Conservation (phyloP, 1,140 invertebrate species). For the Frieseomelitta varia region DNA sequence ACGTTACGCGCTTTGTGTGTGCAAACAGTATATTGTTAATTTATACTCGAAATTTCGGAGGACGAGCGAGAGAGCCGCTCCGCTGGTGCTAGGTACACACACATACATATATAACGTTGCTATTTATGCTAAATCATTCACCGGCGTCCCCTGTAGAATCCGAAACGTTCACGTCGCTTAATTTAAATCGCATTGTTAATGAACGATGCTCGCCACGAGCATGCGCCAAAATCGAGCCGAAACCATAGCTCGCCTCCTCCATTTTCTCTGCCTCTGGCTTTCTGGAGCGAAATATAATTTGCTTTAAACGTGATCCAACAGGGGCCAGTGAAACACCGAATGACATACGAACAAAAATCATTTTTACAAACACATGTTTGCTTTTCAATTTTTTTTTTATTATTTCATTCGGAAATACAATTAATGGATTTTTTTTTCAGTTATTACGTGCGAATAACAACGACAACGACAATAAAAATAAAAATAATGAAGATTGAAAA, state of each 20-base stretch:
- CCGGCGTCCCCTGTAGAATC: not conserved
- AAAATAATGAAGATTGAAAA: too few relatives aligned
- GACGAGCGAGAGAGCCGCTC: not conserved
- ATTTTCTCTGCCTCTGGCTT: not conserved
- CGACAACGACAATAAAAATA: too few relatives aligned
- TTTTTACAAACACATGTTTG: too few relatives aligned
- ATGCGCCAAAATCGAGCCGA: not conserved
- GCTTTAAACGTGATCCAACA: not conserved
- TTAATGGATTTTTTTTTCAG: too few relatives aligned
- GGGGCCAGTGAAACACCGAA: too few relatives aligned
- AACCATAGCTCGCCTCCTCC: not conserved
- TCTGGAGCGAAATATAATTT: constrained; percentile 14
- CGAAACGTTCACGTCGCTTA: constrained; percentile 11
- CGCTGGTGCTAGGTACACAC: not conserved
- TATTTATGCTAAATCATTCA: constrained; percentile 25
- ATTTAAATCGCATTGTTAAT: constrained; percentile 40
- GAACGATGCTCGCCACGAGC: not conserved
- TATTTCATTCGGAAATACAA: too few relatives aligned
- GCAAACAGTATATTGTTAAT: constrained; percentile 10
- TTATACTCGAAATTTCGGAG: constrained; percentile 15
- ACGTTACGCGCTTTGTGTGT: not conserved
- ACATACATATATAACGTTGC: not conserved
- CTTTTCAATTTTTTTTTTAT: too few relatives aligned
- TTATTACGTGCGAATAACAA: too few relatives aligned
- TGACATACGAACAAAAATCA: too few relatives aligned